Evolutionary conservation across 2,113 vertebrate species (phyloP).

Genomic region (Bathybates hornii): DNA sequence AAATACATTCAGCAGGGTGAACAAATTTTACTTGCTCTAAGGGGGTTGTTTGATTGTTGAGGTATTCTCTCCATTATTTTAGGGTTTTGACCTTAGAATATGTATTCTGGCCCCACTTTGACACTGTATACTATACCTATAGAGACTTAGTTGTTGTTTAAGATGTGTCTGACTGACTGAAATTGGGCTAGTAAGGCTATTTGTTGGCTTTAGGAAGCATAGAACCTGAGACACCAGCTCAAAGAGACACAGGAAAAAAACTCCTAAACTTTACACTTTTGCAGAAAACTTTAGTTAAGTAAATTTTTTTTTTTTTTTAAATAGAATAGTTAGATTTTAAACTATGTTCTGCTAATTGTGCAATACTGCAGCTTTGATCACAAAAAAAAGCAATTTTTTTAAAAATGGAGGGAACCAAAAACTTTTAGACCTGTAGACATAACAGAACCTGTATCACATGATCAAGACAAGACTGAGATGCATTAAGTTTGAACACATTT

Average conservation of each 20-base stretch:
- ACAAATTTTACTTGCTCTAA: neutral
- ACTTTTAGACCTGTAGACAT: accelerated
- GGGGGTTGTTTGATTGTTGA: neutral
- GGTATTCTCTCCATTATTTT: neutral
- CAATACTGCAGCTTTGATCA: neutral
- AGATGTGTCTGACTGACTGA: neutral
- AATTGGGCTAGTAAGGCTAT: neutral
- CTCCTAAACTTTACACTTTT: neutral
- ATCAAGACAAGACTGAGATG: neutral
- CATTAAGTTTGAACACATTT: neutral
- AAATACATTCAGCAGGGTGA: neutral
- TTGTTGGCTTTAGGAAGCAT: neutral
- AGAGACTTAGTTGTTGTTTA: neutral
- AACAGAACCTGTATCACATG: neutral
- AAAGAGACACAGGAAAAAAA: neutral
- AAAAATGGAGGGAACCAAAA: neutral
- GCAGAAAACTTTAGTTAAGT: neutral
- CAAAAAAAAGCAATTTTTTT: neutral
- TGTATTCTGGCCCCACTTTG: neutral
- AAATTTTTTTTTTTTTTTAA: neutral
- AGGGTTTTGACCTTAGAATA: neutral
- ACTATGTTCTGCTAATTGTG: neutral
- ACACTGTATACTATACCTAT: neutral
- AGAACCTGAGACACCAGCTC: neutral
- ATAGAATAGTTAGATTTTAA: neutral